Evolutionary conservation across 2,113 vertebrate genomes (phyloP), one percentile per base, ranked within the genome.

Genomic region (Periophthalmodon schlosseri): DNA sequence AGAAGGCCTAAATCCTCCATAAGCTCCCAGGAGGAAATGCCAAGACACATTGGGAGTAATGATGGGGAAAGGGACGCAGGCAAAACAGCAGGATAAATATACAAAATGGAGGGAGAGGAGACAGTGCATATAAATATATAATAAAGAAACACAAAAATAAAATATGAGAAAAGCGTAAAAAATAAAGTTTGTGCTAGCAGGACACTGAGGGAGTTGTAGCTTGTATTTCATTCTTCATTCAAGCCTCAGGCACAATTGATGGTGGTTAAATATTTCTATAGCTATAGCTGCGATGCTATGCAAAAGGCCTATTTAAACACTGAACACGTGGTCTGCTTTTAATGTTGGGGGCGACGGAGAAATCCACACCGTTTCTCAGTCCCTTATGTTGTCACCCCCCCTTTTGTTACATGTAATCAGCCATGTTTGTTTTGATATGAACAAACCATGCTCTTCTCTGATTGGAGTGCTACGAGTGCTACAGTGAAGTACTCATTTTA

Each of bases 1-100:
- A 86, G 74, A 70, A 76, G 84, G 81, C 77, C 89, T 77, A 86
- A 89, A 88, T 91, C 84, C 82, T 84, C 6, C 69, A 23, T 86
- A 82, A 89, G 82, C 85, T 78, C 76, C 71, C 75, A 66, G 60
- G 80, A 80, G 75, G 84, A 81, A 61, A 67, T 76, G 73, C 63
- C 80, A 81, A 86, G 73, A 76, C 64, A 76, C 44, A 46, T 15
- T 11, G 70, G 74, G 83, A 78, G 63, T 85, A 84, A 87, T 86
- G 86, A 87, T 86, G 74, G 68, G 67, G 77, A 74, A 77, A 84
- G 66, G 69, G 54, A 80, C 20, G 76, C 54, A 52, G 20, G 66
- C 56, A 69, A 80, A 78, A 61, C 73, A 69, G 60, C 69, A 68
- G 78, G 76, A 57, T 73, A 23, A 39, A 65, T 65, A 46, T 12